Evolutionary conservation across 2,113 vertebrate genomes (phyloP), one percentile per base, ranked within the genome.

Genomic region (Solenodon paradoxus): DNA sequence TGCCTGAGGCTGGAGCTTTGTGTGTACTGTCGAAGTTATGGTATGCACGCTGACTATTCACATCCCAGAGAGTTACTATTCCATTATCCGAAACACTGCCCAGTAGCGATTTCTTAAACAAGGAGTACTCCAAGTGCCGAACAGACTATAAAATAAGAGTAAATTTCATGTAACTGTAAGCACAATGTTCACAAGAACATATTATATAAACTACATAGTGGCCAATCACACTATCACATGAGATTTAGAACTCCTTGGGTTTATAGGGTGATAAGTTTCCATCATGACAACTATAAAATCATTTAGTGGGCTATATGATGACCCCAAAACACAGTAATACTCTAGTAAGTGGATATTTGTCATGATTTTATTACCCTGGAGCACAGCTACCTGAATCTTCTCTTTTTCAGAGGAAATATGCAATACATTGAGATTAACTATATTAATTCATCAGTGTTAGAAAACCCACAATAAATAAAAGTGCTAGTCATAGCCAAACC

Each of bases 61-160:
- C 98, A 96, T 99, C 99, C 99, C 99, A 99, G 22, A 99, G 98
- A 26, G 99, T 99, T 88, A 99, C 99, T 26, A 98, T 97, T 79
- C 99, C 99, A 61, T 99, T 99, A 98, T 99, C 99, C 0, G 99
- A 99, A 66, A 99, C 99, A 8, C 98, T 99, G 95, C 99, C 99
- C 97, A 99, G 97, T 81, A 99, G 98, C 15, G 99, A 99, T 78
- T 99, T 99, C 98, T 99, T 99, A 97, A 99, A 98, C 75, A 96
- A 80, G 22, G 99, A 99, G 97, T 99, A 98, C 89, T 98, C 98
- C 98, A 99, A 92, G 94, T 99, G 99, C 45, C 99, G 99, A 97
- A 99, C 38, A 90, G 99, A 99, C 99, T 99, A 96, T 26, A 96
- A 98, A 95, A 97, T 55, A 95, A 95, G 38, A 86, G 97, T 28